A percentile compares a stretch with the other conserved stretches of the same genome.
These are phyloP conservation scores for Serrognathus titanus DNA, from an alignment of 2,888 invertebrate species.

Conservation along the genomic window DNA sequence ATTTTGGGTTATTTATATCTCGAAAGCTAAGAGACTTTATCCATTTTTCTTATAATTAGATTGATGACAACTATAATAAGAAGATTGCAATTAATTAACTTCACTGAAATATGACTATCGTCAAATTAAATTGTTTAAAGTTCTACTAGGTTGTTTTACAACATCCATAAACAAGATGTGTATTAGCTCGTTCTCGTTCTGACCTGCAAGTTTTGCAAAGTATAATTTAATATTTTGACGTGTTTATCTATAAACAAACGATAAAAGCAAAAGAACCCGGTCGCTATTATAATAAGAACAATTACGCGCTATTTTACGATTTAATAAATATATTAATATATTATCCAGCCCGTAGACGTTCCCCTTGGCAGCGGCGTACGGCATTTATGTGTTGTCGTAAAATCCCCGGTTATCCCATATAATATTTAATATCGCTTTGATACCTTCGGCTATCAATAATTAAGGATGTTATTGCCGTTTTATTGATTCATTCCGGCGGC, in stretches of 20 bases:
- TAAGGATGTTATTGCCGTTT: slow-evolving; percentile 1
- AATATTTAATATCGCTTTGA: slow-evolving; percentile 9
- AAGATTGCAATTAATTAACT: too few relatives aligned
- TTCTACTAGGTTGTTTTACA: too few relatives aligned
- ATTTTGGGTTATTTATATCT: too few relatives aligned
- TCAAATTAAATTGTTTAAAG: too few relatives aligned
- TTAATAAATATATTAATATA: slow-evolving; percentile 22
- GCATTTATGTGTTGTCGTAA: slow-evolving; percentile 14
- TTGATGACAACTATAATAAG: too few relatives aligned
- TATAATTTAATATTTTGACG: slow-evolving; percentile 5
- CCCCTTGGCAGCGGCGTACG: not conserved
- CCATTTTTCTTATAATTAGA: too few relatives aligned
- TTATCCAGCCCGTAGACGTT: slow-evolving; percentile 12
- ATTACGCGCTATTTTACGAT: slow-evolving; percentile 12
- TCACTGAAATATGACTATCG: too few relatives aligned
- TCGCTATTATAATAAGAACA: not conserved
- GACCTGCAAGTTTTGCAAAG: slow-evolving; percentile 1
- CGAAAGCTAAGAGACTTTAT: too few relatives aligned
- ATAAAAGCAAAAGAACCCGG: not conserved
- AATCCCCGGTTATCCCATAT: slow-evolving; percentile 5
- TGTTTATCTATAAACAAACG: not conserved
- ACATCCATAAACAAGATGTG: not conserved
- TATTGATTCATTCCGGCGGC: slow-evolving; percentile 2
- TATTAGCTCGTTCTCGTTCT: not conserved
- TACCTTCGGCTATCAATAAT: slow-evolving; percentile 11